Percentiles rank a stretch among this genome's conserved stretches.
These are phyloP conservation scores for Drosophila helvetica DNA, from an alignment of 2,888 invertebrate species.

Conservation along the genomic window DNA sequence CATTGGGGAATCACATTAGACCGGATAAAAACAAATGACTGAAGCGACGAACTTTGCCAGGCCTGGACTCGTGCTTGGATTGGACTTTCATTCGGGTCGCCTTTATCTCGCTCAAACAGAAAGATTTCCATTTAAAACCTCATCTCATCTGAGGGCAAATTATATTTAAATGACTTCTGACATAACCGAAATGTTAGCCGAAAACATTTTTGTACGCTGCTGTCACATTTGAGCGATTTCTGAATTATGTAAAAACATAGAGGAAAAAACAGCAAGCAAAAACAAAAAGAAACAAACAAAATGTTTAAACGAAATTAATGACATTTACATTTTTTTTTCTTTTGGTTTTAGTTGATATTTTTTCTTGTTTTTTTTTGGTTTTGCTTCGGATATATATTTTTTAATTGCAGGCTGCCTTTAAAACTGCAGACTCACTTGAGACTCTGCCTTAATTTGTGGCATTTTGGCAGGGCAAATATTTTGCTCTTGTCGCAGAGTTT, in stretches of 20 bases:
- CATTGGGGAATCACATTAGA: neutral
- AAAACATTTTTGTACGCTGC: slow-evolving; percentile 15
- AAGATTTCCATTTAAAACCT: slow-evolving; percentile 16
- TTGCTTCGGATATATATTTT: slow-evolving; percentile 24
- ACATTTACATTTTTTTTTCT: slow-evolving; percentile 58
- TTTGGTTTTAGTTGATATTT: slow-evolving; percentile 33
- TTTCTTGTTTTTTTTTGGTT: slow-evolving; percentile 21
- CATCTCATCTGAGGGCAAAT: slow-evolving; percentile 51
- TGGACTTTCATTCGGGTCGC: slow-evolving; percentile 40
- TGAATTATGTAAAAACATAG: slow-evolving; percentile 62
- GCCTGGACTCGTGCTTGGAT: slow-evolving; percentile 28
- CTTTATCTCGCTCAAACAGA: slow-evolving; percentile 19
- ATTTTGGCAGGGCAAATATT: slow-evolving; percentile 47
- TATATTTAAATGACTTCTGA: slow-evolving; percentile 56
- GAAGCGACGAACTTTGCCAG: slow-evolving; percentile 62
- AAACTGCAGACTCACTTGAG: slow-evolving; percentile 67
- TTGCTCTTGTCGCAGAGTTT: slow-evolving; percentile 16
- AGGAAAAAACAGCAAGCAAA: slow-evolving; percentile 21
- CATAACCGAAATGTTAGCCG: slow-evolving; percentile 46
- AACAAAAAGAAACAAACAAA: slow-evolving; percentile 26
- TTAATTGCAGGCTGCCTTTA: slow-evolving; percentile 57
- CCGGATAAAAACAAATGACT: slow-evolving; percentile 59
- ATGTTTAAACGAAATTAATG: slow-evolving; percentile 75
- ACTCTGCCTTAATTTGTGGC: slow-evolving; percentile 57
- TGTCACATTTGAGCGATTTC: slow-evolving; percentile 76